Evolutionary conservation across 2,797 vertebrate genomes (phyloP).

Genomic region (Scomberomorus guttatus): DNA sequence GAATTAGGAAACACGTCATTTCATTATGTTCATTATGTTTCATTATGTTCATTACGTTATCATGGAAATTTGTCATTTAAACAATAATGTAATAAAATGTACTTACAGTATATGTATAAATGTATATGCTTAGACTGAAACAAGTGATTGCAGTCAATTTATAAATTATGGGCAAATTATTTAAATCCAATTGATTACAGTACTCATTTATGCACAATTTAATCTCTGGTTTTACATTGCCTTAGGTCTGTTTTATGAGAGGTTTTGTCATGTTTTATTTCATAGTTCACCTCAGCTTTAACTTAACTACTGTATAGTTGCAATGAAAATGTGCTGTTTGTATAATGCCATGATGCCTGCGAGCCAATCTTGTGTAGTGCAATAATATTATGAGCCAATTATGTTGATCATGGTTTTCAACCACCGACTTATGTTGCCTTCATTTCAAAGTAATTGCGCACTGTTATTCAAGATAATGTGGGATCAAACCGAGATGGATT

Average conservation of each 20-base stretch:
- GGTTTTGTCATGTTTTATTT: background rate
- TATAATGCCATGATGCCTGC: background rate
- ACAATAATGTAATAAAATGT: background rate
- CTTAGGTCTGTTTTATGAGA: background rate
- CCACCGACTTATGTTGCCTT: background rate
- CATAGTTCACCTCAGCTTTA: background rate
- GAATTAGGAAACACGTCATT: background rate
- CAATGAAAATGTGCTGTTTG: background rate
- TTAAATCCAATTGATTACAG: background rate
- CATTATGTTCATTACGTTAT: no score
- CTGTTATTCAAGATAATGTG: background rate
- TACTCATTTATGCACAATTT: background rate
- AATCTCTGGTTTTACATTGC: background rate
- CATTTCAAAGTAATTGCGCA: slow-evolving; percentile 6
- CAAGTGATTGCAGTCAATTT: background rate
- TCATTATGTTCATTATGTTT: no score
- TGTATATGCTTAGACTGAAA: background rate
- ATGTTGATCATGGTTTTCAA: background rate
- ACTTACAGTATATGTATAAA: background rate
- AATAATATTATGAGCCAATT: background rate
- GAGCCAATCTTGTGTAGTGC: background rate
- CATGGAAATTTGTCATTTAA: background rate
- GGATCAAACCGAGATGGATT: background rate
- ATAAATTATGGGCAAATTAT: background rate
- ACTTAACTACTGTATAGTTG: background rate